Base-by-base conservation (phyloP, 2,797 vertebrate genomes). In the Hydrocynus forskahlii region DNA sequence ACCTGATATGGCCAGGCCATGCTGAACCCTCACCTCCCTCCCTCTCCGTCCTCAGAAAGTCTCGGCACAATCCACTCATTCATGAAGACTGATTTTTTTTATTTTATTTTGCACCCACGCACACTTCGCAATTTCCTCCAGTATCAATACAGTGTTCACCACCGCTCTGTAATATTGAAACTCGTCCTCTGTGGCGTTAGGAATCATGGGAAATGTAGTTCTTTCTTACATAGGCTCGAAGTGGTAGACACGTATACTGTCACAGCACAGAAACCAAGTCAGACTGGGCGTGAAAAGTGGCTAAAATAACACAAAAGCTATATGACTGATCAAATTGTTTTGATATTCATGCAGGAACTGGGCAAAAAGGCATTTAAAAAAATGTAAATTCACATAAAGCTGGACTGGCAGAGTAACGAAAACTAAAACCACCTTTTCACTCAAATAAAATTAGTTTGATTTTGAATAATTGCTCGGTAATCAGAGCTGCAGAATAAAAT, bases 1-100 rank as follows among this genome's bases (percentile, higher is more conserved):
- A 94, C 84, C 89, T 87, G 93, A 94, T 93, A 88, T 50, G 78
- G 43, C 66, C 66, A 82, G 84, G 87, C 88, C 86, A 89, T 93
- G 78, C 54, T 90, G 91, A 90, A 90, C 89, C 89, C 86, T 89
- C 86, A 87, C 90, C 91, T 84, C 82, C 57, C 60, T 35, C 75
- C 38, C 82, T 68, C 57, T 77, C 88, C 78, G 72, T 54, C 54
- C 80, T 35, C 67, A 68, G 60, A 59, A 55, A 68, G 40, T 71
- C 64, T 71, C 69, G 45, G 71, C 60, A 21, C 82, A 80, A 80
- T 64, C 78, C 78, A 71, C 81, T 35, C 35, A 35, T 35, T 35
- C 35, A 35, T 35, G 35, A 35, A 35, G 35, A 35, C 35, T 35
- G 35, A 35, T 35, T 35, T 35, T 35, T 35, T 35, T 35, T 35